Evolutionary conservation across 2,888 invertebrate species (phyloP).

Genomic region (Dicyrtoma fusca): DNA sequence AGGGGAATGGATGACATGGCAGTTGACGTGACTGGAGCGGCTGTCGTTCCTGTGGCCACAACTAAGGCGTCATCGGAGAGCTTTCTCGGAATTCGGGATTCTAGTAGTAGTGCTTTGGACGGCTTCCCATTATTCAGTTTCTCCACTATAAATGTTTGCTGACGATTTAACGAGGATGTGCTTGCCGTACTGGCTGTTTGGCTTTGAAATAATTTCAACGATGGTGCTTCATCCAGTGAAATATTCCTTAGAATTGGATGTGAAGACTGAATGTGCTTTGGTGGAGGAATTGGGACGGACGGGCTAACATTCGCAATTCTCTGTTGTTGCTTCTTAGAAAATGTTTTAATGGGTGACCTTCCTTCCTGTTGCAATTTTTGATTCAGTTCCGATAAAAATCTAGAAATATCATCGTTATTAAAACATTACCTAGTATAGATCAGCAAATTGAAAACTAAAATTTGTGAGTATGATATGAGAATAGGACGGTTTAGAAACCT

Average conservation of each 20-base stretch:
- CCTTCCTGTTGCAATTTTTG: slow-evolving; percentile 52
- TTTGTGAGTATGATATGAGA: neutral
- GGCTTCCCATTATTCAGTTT: slow-evolving; percentile 40
- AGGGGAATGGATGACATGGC: neutral
- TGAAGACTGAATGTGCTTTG: slow-evolving; percentile 39
- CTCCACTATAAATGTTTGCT: slow-evolving; percentile 54
- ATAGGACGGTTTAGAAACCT: slow-evolving; percentile 30
- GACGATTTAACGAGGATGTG: slow-evolving; percentile 35
- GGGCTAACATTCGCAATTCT: slow-evolving; percentile 49
- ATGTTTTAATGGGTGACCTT: slow-evolving; percentile 47
- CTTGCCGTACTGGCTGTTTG: slow-evolving; percentile 22
- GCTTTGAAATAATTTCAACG: slow-evolving; percentile 38
- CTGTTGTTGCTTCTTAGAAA: slow-evolving; percentile 49
- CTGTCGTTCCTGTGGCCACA: neutral
- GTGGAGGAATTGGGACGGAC: neutral
- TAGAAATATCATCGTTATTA: slow-evolving; percentile 28
- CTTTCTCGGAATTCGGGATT: slow-evolving; percentile 37
- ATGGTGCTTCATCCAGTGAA: slow-evolving; percentile 43
- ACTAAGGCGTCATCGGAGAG: slow-evolving; percentile 26
- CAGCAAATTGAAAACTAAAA: neutral
- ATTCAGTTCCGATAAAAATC: slow-evolving; percentile 54
- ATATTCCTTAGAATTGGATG: slow-evolving; percentile 36
- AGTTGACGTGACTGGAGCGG: neutral
- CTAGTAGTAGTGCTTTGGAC: slow-evolving; percentile 9
- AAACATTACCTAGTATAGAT: neutral